Evolutionary conservation across 2,888 invertebrate genomes (phyloP).

Genomic region (Acanthopleura granulata): DNA sequence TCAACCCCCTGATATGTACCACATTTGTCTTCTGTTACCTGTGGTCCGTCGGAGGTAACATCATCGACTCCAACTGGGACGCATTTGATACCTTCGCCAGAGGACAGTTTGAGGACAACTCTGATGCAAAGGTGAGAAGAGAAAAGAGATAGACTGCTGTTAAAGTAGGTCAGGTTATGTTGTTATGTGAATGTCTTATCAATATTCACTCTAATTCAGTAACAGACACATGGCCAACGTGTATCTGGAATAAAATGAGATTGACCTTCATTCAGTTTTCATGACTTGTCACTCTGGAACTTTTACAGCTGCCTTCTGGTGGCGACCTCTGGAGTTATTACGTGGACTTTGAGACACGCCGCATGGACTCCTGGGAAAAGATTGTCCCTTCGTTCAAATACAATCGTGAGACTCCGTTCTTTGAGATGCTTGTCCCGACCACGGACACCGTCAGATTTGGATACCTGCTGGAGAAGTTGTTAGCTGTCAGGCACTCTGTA

Average conservation of each 20-base stretch:
- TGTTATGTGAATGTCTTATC: no score
- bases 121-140: slow-evolving; percentile 75
- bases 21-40: slow-evolving; percentile 85
- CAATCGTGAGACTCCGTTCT: slow-evolving; percentile 81
- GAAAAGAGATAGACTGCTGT: no score
- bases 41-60: slow-evolving; percentile 91
- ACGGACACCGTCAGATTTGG: slow-evolving; percentile 91
- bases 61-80: slow-evolving; percentile 79
- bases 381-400: slow-evolving; percentile 83
- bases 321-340: slow-evolving; percentile 83
- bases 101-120: slow-evolving; percentile 79
- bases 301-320: slow-evolving; percentile 77
- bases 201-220: no score
- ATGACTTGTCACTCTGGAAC: not conserved
- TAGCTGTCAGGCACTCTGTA: slow-evolving; percentile 82
- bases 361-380: slow-evolving; percentile 83
- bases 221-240: no score
- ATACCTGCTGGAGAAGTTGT: slow-evolving; percentile 82
- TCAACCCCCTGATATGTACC: slow-evolving; percentile 79
- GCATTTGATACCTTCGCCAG: slow-evolving; percentile 80
- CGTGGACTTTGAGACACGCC: slow-evolving; percentile 79
- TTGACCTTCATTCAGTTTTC: no score
- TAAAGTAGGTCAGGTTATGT: no score
- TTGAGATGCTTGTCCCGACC: slow-evolving; percentile 91
- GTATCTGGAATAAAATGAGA: no score